Base-by-base conservation (phyloP, 2,113 vertebrate species). In the Seriola dumerili region DNA sequence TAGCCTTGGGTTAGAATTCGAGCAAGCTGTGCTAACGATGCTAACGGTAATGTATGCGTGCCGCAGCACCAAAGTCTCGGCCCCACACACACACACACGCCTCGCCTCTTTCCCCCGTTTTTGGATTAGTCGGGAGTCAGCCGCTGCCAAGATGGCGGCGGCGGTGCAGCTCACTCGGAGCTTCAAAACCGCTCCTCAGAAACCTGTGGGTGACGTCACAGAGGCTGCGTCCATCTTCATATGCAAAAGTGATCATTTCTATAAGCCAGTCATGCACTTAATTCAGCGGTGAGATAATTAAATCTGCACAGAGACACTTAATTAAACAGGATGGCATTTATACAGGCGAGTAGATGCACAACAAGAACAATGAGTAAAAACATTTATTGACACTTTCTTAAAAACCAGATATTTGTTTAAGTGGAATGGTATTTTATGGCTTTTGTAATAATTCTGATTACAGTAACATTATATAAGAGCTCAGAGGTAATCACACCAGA, bases 401-500 rank as follows among this genome's bases (percentile, higher is more conserved):
- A 9, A 61, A 5, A 59, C 7, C 4, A 25, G 2, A n/a, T 17
- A 21, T 80, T n/a, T 54, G 29, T 70, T 32, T 17, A 1, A 68
- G 7, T 50, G 2, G 10, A 61, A 1, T 42, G 8, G 14, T 21
- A 57, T 9, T 40, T 23, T 0, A 14, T 13, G 8, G 14, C 13
- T 32, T 34, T 42, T 8, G 21, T 34, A 16, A 69, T 76, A 6
- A 62, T 50, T 72, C 32, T 62, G 8, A 63, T 83, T 48, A 46
- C 23, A 63, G 44, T 65, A 14, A 50, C 38, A 69, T 76, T 68
- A 63, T 48, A 54, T 58, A 67, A 78, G 40, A 40, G 59, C 66
- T 38, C 65, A 61, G 4, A 67, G 4, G 44, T 73, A 64, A 73
- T 80, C 25, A 40, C 13, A 40, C 0, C n/a, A 63, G 67, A 74